Conservation (phyloP, 2,113 vertebrate species). For the Rhinoderma darwinii region DNA sequence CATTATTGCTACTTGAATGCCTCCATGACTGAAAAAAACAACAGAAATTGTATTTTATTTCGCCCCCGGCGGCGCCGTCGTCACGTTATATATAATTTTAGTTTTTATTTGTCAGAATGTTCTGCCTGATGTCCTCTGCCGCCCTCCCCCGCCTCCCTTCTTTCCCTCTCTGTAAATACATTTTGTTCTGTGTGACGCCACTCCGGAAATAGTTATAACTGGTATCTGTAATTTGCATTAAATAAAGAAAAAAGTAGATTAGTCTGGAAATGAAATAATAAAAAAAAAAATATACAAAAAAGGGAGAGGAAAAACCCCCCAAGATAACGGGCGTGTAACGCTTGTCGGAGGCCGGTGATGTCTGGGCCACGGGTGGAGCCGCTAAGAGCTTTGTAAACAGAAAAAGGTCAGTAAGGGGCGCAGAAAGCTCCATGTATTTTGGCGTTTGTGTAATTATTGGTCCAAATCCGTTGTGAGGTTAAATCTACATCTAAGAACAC, state of each 20-base stretch:
- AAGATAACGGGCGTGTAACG: not conserved
- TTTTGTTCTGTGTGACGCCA: slow-evolving; percentile 94
- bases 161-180: slow-evolving; percentile 90
- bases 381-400: no score
- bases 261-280: slow-evolving; percentile 96
- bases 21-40: slow-evolving; percentile 91
- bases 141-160: slow-evolving; percentile 73
- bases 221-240: slow-evolving; percentile 99
- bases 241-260: slow-evolving; percentile 99
- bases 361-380: no score
- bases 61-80: not conserved
- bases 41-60: slow-evolving; percentile 58
- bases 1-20: slow-evolving; percentile 99
- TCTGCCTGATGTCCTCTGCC: slow-evolving; percentile 88
- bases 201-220: slow-evolving; percentile 99
- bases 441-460: no score
- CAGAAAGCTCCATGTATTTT: no score
- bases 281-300: slow-evolving; percentile 64
- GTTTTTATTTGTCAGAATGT: slow-evolving; percentile 90
- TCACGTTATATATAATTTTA: slow-evolving; percentile 79
- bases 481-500: no score
- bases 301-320: not conserved
- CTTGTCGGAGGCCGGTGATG: no score
- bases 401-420: no score
- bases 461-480: no score